Conservation (phyloP, 2,113 vertebrate genomes). For the Brachyhypopomus occidentalis region DNA sequence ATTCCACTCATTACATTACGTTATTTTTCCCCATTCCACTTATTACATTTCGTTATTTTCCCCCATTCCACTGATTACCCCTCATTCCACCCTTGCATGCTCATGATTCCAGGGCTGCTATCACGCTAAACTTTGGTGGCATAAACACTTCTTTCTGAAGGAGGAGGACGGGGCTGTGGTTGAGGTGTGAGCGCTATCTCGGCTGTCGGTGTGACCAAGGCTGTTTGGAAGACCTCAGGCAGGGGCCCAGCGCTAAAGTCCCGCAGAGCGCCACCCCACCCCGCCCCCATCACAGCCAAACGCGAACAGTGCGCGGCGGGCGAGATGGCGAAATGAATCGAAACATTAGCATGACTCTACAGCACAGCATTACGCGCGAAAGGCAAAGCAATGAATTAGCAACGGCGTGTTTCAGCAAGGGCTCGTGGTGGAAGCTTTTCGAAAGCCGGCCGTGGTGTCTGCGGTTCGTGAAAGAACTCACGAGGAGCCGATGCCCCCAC, state of each 20-base stretch:
- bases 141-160: constrained; percentile 61
- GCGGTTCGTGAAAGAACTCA: background rate
- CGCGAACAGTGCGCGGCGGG: background rate
- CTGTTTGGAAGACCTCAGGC: constrained; percentile 28
- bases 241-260: constrained; percentile 4
- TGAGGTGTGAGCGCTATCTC: constrained; percentile 52
- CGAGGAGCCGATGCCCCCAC: background rate
- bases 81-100: constrained; percentile 22
- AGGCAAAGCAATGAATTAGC: background rate
- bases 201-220: background rate
- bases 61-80: constrained; percentile 40
- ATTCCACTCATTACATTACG: too few relatives aligned
- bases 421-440: background rate
- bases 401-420: background rate
- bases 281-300: background rate
- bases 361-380: too few relatives aligned
- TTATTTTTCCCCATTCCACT: too few relatives aligned
- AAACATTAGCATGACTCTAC: background rate
- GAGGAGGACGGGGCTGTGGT: constrained; percentile 23
- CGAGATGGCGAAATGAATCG: background rate
- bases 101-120: constrained; percentile 28
- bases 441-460: background rate
- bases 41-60: too few relatives aligned
- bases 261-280: too few relatives aligned
- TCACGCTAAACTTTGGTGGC: constrained; percentile 47